Conservation (phyloP, 2,797 vertebrate genomes). For the Lemur catta region DNA sequence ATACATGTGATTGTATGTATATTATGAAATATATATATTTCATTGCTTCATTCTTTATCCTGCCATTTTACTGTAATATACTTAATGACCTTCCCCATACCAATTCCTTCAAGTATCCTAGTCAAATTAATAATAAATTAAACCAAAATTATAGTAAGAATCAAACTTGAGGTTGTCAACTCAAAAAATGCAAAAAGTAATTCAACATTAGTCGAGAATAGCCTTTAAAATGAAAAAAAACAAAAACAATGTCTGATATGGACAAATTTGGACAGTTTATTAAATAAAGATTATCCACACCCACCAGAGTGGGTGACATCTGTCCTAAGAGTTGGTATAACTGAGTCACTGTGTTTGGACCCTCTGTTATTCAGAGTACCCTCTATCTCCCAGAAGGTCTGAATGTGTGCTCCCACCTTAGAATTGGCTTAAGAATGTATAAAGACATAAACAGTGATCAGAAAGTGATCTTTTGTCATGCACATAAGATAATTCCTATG, state of each 20-base stretch:
- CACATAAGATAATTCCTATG: neutral
- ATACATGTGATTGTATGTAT: neutral
- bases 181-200: constrained; percentile 1
- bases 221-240: constrained; percentile 28
- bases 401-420: neutral
- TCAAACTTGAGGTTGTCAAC: neutral
- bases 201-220: constrained; percentile 31
- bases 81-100: neutral
- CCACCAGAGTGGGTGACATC: neutral
- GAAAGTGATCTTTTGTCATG: neutral
- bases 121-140: constrained; percentile 1
- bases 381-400: neutral
- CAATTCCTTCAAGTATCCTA: neutral
- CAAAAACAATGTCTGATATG: neutral
- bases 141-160: constrained; percentile 3
- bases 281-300: constrained; percentile 1
- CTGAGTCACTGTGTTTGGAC: constrained; percentile 30
- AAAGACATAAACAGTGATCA: neutral
- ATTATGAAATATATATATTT: neutral
- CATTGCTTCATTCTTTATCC: constrained; percentile 7
- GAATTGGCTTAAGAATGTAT: neutral
- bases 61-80: neutral
- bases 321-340: neutral
- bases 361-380: neutral
- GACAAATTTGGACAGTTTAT: neutral